A percentile compares a stretch with the other conserved stretches of the same genome.
phyloP scores from a whole-genome alignment of 2,113 vertebrate genomes.

The Myxocyprinus asiaticus region DNA sequence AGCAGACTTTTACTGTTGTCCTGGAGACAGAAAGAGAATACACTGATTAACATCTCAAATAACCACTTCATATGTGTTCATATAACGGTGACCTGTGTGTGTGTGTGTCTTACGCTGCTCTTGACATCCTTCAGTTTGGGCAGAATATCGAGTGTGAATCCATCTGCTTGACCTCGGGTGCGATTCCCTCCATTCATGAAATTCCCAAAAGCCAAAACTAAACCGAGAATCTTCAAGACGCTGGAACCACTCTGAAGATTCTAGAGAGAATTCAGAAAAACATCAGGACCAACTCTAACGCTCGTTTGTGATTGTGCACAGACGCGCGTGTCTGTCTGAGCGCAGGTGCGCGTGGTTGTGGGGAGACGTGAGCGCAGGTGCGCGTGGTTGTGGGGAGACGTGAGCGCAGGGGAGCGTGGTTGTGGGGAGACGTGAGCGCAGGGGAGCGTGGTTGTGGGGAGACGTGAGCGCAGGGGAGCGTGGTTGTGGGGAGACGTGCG shows the following conservation, averaged over 20 bases:
- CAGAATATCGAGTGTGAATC: constrained; percentile 92
- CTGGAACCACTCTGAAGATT: constrained; percentile 79
- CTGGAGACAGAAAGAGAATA: constrained; percentile 68
- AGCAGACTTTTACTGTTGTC: constrained; percentile 90
- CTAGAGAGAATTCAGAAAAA: constrained; percentile 65
- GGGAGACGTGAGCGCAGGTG: too few species aligned
- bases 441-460: too few species aligned
- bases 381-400: too few species aligned
- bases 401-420: too few species aligned
- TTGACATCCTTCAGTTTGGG: constrained; percentile 98
- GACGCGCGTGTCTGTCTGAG: too few species aligned
- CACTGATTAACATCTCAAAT: background rate
- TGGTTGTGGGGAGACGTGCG: too few species aligned
- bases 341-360: too few species aligned
- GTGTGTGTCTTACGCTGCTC: constrained; percentile 85
- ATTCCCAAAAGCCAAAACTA: constrained; percentile 96
- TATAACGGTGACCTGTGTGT: background rate
- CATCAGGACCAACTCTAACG: background rate
- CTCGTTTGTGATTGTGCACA: background rate
- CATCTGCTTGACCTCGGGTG: constrained; percentile 93
- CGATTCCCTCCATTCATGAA: constrained; percentile 98
- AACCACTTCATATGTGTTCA: background rate
- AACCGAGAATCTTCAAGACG: constrained; percentile 85
- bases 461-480: too few species aligned
- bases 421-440: too few species aligned